Evolutionary conservation across 2,797 vertebrate genomes (phyloP), one percentile per base, ranked within the genome.

Genomic region (Mus spretus): DNA sequence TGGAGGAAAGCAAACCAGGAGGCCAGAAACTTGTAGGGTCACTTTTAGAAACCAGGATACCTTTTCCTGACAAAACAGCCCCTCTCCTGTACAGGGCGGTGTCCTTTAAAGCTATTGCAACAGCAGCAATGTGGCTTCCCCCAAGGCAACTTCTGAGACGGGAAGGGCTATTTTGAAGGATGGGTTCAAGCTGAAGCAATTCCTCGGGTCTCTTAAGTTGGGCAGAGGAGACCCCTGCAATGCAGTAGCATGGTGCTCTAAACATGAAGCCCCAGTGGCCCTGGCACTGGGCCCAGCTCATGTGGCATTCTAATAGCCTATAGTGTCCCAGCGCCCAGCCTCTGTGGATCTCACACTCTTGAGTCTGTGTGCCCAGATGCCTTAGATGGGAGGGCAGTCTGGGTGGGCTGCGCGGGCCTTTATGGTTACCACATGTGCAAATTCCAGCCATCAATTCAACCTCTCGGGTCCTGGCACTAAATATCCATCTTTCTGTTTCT

Each of bases 401-500:
- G 97, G 97, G 96, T 97, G 97, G 97, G 97, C 96, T 55, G 7
- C 82, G 24, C 10, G 0, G 15, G 82, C 89, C 96, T 91, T 97
- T 86, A 97, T 97, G 96, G 93, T 47, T 96, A 89, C 95, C 97
- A 96, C 92, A 95, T 97, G 96, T 96, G 96, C 86, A 59, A 75
- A 97, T 97, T 97, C 97, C 97, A 94, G 91, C 15, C 90, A 15
- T 9, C 55, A 17, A 59, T 91, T 84, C 84, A 78, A 65, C 89
- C 93, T 89, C 95, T 94, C 86, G 28, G 61, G 93, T 80, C 86
- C 96, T 90, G 92, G 95, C 88, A 59, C 70, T 9, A 61, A 89
- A 31, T 61, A 53, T 34, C 74, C 78, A 79, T 72, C 78, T 67
- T 84, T 77, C 95, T 2, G 0, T 78, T 87, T 90, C 72, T 78